Evolutionary conservation across 2,888 invertebrate species (phyloP).

Genomic region (Spisula subtruncata): DNA sequence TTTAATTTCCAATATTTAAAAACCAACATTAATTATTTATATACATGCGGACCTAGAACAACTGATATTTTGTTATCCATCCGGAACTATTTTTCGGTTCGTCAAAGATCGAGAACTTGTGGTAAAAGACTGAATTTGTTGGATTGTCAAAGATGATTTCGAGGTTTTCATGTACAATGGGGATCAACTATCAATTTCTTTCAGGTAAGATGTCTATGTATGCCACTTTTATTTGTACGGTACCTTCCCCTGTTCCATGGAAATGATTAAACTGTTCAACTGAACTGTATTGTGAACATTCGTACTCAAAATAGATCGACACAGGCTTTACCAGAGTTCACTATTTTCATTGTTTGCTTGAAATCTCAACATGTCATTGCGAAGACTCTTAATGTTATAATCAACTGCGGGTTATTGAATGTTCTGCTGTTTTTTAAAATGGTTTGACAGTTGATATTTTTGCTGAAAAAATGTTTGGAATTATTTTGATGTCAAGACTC

Average conservation of each 20-base stretch:
- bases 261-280: background rate
- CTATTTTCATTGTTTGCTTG: background rate
- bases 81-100: slow-evolving; percentile 2
- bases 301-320: background rate
- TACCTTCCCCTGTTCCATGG: background rate
- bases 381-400: background rate
- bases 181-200: background rate
- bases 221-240: background rate
- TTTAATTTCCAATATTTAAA: background rate
- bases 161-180: background rate
- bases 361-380: background rate
- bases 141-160: slow-evolving; percentile 9
- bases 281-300: background rate
- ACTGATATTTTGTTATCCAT: background rate
- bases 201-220: background rate
- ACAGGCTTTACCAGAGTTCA: background rate
- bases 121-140: background rate
- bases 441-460: background rate
- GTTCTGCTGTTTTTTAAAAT: background rate
- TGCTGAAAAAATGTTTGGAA: background rate
- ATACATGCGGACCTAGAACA: background rate
- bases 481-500: background rate
- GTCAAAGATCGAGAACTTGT: background rate
- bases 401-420: background rate
- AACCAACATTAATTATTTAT: background rate